phyloP scores from a whole-genome alignment of 2,113 vertebrate species.

The Ctenomys sociabilis region DNA sequence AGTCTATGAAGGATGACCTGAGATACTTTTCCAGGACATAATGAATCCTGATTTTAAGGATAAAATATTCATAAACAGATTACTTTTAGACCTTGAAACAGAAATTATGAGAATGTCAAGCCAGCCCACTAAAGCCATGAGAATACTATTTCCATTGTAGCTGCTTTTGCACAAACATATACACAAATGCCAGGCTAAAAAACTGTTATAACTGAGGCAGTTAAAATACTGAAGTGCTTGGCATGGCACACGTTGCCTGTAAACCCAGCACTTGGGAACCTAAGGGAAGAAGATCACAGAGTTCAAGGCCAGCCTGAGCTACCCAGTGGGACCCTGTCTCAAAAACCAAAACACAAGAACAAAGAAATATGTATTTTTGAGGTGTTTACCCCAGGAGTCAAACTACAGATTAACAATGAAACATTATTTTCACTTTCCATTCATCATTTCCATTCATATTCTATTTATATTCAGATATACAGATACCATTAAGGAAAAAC shows the following conservation, averaged over 20 bases:
- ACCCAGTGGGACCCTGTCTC: not conserved
- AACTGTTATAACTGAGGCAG: not conserved
- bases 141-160: not conserved
- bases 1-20: not conserved
- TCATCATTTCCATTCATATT: not conserved
- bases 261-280: not conserved
- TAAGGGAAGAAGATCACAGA: not conserved
- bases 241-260: not conserved
- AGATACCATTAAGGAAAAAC: not conserved
- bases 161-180: not conserved
- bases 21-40: not conserved
- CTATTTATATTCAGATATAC: not conserved
- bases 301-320: not conserved
- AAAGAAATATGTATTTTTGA: not conserved
- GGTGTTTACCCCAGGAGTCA: not conserved
- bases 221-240: not conserved
- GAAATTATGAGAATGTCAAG: constrained; percentile 3
- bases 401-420: not conserved
- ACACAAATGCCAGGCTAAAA: not conserved
- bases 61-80: constrained; percentile 43
- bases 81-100: constrained; percentile 36
- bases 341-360: not conserved
- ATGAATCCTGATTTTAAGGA: not conserved
- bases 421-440: not conserved
- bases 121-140: not conserved